Evolutionary conservation across 2,888 invertebrate genomes (phyloP), one percentile per base, ranked within the genome.

Genomic region (Tridacna gigas): DNA sequence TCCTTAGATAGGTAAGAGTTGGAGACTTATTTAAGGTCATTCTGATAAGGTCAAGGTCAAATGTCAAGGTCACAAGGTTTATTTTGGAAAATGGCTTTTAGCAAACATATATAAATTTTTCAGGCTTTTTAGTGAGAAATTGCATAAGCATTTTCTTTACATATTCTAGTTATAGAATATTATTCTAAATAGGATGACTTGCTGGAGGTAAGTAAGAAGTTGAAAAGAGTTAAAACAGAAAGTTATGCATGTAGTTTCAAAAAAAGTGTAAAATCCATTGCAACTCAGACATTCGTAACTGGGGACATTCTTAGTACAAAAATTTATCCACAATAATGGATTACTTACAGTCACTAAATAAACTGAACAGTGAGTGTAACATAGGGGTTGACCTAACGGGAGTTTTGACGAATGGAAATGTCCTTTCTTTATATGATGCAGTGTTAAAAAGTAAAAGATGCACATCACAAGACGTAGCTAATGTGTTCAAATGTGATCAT

Each of bases 231-330:
- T 18, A n/a, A 56, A 56, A 18, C 56, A 2, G 3, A 18, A 56
- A 56, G n/a, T n/a, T 56, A 56, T 56, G n/a, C 56, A 56, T n/a
- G 4, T n/a, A 56, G 18, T 18, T 4, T 56, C 2, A n/a, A 56
- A 9, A n/a, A 56, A n/a, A 56, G 37, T 37, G 37, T 37, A 37
- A 37, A 20, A 20, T 3, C 20, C 22, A 22, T 22, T 65, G 15
- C n/a, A 18, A 37, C 56, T 47, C 73, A 73, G 22, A 73, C 73
- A 12, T 51, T 73, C 1, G 51, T 48, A 18, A 51, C 73, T 22
- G 73, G 73, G 12, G 73, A 73, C 11, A 73, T 73, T 25, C 18
- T 51, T 7, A 73, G 25, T 51, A 25, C 22, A 51, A n/a, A 73
- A 22, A 51, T 73, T 26, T 25, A 26, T 20, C 73, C 51, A 47